Base-by-base conservation (phyloP, 2,797 vertebrate species). In the Protosalanx chinensis region DNA sequence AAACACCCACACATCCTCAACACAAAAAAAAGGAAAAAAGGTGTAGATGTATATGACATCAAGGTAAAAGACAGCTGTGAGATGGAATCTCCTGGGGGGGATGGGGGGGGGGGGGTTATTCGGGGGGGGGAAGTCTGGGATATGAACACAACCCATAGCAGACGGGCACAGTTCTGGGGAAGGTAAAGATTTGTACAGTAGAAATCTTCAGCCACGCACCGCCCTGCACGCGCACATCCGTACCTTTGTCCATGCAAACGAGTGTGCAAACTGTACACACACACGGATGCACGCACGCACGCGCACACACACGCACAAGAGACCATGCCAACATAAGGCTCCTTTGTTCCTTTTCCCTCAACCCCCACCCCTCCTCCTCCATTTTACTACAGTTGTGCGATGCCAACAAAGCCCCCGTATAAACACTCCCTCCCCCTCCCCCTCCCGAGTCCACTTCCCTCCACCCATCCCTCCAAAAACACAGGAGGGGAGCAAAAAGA, bases 261-360 rank as follows among this genome's bases (percentile, higher is more conserved):
- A 30, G 16, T 32, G 6, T 32, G 13, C 61, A 37, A 30, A 56
- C 41, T 30, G 33, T 16, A 29, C 32, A 33, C 51, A 35, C 56
- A 37, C 53, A 68, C 51, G 6, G 3, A 29, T 32, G 12, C 61
- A 1, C 32, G 4, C 32, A 2, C 61, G 16, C 61, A 37, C 67
- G 18, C 67, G 37, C 51, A 35, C 30, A 29, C 32, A 27, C 53
- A 71, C 35, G 49, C 35, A 51, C 64, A 37, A 60, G 72, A 64
- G 72, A 72, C 65, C 72, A 63, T 76, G 75, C 75, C 75, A 80
- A 62, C 72, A 80, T 76, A 80, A 80, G 78, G 78, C 72, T 68
- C 69, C 72, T 80, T 76, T 80, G 75, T 80, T 74, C 68, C 57
- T 15, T 10, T 7, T 60, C 72, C 69, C 76, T 70, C 69, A 27